Conservation (phyloP, 2,888 invertebrate genomes). For the Lymantria monacha region DNA sequence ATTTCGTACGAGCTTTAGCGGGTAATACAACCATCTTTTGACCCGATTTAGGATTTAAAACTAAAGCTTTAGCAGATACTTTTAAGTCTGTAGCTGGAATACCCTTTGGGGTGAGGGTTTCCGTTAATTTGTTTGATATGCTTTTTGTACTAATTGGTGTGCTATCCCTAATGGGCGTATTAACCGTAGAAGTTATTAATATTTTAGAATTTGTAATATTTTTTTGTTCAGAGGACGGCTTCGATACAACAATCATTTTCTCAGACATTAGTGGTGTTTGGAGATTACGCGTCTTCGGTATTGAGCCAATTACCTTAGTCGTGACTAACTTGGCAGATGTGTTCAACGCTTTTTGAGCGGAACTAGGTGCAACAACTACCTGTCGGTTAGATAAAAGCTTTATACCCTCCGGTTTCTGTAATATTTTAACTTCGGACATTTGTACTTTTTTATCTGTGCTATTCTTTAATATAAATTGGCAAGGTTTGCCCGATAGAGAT, state of each 20-base stretch:
- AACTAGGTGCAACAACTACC: slow-evolving; percentile 61
- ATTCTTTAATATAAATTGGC: slow-evolving; percentile 70
- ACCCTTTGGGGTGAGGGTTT: slow-evolving; percentile 69
- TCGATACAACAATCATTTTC: slow-evolving; percentile 76
- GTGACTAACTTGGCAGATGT: slow-evolving; percentile 64
- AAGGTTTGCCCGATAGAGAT: slow-evolving; percentile 54
- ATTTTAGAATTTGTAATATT: slow-evolving; percentile 59
- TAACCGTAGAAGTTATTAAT: slow-evolving; percentile 58
- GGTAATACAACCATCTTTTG: slow-evolving; percentile 79
- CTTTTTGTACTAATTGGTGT: slow-evolving; percentile 51
- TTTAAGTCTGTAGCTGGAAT: slow-evolving; percentile 75
- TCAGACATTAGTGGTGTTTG: slow-evolving; percentile 52
- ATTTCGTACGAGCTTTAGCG: slow-evolving; percentile 66
- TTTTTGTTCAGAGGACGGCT: slow-evolving; percentile 58
- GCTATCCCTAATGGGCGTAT: slow-evolving; percentile 49
- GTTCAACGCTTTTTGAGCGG: slow-evolving; percentile 61
- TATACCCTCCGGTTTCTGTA: slow-evolving; percentile 66
- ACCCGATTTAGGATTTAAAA: slow-evolving; percentile 74
- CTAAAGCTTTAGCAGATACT: slow-evolving; percentile 74
- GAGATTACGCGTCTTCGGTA: slow-evolving; percentile 52
- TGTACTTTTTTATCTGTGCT: slow-evolving; percentile 61
- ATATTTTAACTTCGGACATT: slow-evolving; percentile 67
- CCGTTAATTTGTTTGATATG: slow-evolving; percentile 54
- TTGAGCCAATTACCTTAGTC: slow-evolving; percentile 69
- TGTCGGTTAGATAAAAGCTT: slow-evolving; percentile 72